These are phyloP conservation scores for Axea sp. DNA, from an alignment of 2,888 invertebrate species.

Conservation along the genomic window DNA sequence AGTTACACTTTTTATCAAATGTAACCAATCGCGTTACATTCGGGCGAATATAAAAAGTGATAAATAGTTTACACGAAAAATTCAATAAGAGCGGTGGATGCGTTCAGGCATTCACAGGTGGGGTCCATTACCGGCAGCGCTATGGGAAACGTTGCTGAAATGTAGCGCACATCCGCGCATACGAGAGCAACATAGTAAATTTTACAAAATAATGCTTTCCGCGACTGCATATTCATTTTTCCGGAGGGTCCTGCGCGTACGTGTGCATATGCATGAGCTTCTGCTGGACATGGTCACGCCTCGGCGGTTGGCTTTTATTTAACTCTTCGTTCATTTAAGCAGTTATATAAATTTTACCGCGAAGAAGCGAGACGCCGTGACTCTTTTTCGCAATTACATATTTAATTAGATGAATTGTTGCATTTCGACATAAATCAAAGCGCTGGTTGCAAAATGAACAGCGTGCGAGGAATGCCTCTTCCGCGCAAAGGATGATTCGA, in stretches of 20 bases:
- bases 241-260: constrained; percentile 66
- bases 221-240: constrained; percentile 76
- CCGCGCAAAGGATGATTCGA: no score
- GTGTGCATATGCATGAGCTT: constrained; percentile 76
- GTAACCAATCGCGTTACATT: no score
- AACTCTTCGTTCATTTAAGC: constrained; percentile 58
- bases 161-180: constrained; percentile 56
- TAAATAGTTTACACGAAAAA: constrained; percentile 4
- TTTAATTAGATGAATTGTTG: no score
- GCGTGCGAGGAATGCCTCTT: no score
- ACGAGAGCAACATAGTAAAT: constrained; percentile 66
- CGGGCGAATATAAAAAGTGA: no score
- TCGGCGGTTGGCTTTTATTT: constrained; percentile 66
- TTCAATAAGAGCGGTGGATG: constrained; percentile 4
- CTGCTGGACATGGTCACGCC: constrained; percentile 70
- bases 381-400: no score
- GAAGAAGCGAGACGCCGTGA: constrained; percentile 9
- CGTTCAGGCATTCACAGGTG: constrained; percentile 24
- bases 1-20: no score
- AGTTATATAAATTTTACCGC: constrained; percentile 52
- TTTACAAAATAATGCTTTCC: constrained; percentile 71
- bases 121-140: constrained; percentile 44
- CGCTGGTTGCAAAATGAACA: no score
- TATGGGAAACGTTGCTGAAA: constrained; percentile 55
- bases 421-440: no score